Evolutionary conservation across 2,113 vertebrate genomes (phyloP), one percentile per base, ranked within the genome.

Genomic region (Zosterops borbonicus): DNA sequence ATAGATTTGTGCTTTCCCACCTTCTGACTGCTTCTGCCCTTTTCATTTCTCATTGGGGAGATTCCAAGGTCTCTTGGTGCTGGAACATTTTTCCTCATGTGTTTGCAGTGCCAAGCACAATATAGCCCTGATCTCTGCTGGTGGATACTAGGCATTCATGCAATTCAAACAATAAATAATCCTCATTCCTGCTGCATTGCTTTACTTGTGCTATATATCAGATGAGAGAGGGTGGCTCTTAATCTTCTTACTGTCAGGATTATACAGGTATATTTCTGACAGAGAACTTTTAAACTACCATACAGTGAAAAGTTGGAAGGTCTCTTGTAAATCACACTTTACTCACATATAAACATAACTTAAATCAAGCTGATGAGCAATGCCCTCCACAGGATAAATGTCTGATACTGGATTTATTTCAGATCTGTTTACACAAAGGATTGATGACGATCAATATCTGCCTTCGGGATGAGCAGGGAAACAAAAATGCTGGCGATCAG

Each of bases 331-430:
- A 96, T 96, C 92, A 93, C 42, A 65, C 77, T 92, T 42, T 83
- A 49, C 70, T 94, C 83, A 60, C 78, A 64, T 64, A 90, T 84
- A 96, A 94, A 92, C 88, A 86, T 75, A 90, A 75, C 90, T 88
- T 96, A 97, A 95, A 96, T 96, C 94, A 95, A 92, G 46, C 73
- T 92, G 95, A 93, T 87, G 88, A 95, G 92, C 94, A 90, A 84
- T 93, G 71, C 47, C 49, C 85, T 87, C 86, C 76, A 78, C 58
- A 90, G 79, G 80, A 93, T 83, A 92, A 89, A 78, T 81, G 85
- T 81, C 94, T 74, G 73, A 86, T 58, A 24, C 50, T 42, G 59
- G 90, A 96, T 96, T 96, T 96, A 96, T 96, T 89, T 90, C 69
- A 87, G 90, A 82, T 95, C 76, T 90, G 88, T 93, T 93, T 96